phyloP scores from a whole-genome alignment of 2,888 invertebrate species.

The Drosophila rellima region DNA sequence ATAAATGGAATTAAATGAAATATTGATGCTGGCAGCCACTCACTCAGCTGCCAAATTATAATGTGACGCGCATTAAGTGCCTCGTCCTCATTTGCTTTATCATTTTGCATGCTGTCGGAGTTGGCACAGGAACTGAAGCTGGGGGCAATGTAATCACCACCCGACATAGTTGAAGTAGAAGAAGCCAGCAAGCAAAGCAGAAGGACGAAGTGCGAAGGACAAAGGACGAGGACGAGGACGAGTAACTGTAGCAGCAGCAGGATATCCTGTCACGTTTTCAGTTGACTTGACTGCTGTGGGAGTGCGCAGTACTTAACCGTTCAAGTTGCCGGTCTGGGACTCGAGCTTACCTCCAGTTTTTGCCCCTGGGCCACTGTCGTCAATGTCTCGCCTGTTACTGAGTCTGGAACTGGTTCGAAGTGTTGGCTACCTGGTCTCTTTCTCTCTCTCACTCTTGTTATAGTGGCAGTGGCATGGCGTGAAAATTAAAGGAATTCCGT shows the following conservation, averaged over 20 bases:
- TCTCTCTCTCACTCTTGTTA: not conserved
- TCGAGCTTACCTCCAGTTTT: slow-evolving; percentile 41
- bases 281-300: slow-evolving; percentile 75
- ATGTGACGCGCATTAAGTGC: slow-evolving; percentile 73
- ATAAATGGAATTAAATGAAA: slow-evolving; percentile 38
- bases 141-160: slow-evolving; percentile 45
- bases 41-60: slow-evolving; percentile 73
- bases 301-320: slow-evolving; percentile 76
- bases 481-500: slow-evolving; percentile 80
- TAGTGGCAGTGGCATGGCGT: slow-evolving; percentile 41
- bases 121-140: slow-evolving; percentile 14
- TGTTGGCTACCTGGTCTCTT: slow-evolving; percentile 1
- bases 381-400: slow-evolving; percentile 65
- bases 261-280: slow-evolving; percentile 80
- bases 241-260: slow-evolving; percentile 47
- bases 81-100: slow-evolving; percentile 66
- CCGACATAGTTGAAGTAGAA: slow-evolving; percentile 30
- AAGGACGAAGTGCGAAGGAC: slow-evolving; percentile 9
- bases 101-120: slow-evolving; percentile 54
- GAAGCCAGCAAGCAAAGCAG: slow-evolving; percentile 32
- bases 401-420: slow-evolving; percentile 1
- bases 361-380: slow-evolving; percentile 73
- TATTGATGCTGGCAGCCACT: slow-evolving; percentile 56
- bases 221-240: slow-evolving; percentile 5
- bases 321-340: slow-evolving; percentile 71